These are phyloP conservation scores for Galeopsomyia nigrocyanea DNA, from an alignment of 2,888 invertebrate species.

Conservation along the genomic window DNA sequence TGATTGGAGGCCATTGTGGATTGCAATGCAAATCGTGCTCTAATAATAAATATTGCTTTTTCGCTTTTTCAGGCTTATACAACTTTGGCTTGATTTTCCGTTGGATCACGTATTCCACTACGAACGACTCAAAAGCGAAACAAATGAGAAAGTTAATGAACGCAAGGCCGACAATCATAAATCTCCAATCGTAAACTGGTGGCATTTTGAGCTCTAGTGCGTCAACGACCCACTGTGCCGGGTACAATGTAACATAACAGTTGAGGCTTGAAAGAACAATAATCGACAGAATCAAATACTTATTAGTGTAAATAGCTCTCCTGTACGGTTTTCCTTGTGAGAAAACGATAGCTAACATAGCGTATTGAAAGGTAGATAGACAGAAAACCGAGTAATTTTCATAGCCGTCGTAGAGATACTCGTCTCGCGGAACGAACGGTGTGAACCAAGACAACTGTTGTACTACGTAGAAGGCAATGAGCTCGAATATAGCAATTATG, in stretches of 20 bases:
- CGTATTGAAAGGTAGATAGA: slow-evolving; percentile 77
- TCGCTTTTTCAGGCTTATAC: slow-evolving; percentile 72
- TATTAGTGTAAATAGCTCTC: slow-evolving; percentile 75
- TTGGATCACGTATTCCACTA: slow-evolving; percentile 75
- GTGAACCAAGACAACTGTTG: slow-evolving; percentile 72
- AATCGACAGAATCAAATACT: slow-evolving; percentile 70
- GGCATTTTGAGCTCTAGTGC: slow-evolving; percentile 64
- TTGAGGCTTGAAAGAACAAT: slow-evolving; percentile 70
- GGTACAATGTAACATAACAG: slow-evolving; percentile 70
- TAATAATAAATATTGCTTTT: slow-evolving; percentile 75
- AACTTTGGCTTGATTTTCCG: slow-evolving; percentile 71
- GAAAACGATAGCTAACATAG: slow-evolving; percentile 75
- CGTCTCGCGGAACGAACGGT: slow-evolving; percentile 68
- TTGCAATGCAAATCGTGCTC: slow-evolving; percentile 72
- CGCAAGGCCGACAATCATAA: slow-evolving; percentile 65
- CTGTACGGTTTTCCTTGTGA: slow-evolving; percentile 79
- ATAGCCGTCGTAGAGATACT: slow-evolving; percentile 69
- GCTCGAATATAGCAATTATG: slow-evolving; percentile 70
- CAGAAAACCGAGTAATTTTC: slow-evolving; percentile 77
- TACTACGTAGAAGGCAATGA: slow-evolving; percentile 69
- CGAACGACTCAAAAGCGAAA: slow-evolving; percentile 72
- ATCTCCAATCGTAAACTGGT: slow-evolving; percentile 66
- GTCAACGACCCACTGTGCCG: slow-evolving; percentile 68
- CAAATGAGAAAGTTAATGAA: slow-evolving; percentile 72
- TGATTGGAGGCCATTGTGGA: slow-evolving; percentile 76